Conservation (phyloP, 2,888 invertebrate species). For the Hypomecis atomaria region DNA sequence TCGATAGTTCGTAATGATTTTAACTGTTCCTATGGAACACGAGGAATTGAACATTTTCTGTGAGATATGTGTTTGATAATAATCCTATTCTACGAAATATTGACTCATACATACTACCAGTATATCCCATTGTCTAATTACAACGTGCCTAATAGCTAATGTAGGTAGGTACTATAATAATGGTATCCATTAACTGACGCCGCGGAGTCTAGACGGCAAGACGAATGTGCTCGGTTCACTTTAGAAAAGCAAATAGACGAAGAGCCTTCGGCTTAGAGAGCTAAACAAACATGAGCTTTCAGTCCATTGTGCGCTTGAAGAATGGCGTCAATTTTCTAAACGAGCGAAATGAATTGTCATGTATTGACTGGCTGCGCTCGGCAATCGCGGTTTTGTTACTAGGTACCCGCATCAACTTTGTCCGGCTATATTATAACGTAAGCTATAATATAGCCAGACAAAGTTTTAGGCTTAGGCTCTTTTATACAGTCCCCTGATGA, state of each 20-base stretch:
- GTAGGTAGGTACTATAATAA: conserved; percentile 25
- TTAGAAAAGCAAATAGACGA: conserved; percentile 34
- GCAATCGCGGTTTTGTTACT: too few species aligned
- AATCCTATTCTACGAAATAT: background rate
- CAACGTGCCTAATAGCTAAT: conserved; percentile 18
- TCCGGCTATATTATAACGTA: too few species aligned
- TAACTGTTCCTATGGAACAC: too few species aligned
- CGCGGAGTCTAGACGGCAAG: conserved; percentile 36
- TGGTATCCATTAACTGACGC: conserved; percentile 35
- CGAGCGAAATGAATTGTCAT: background rate
- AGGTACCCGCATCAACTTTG: too few species aligned
- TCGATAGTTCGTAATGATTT: too few species aligned
- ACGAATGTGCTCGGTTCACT: conserved; percentile 24
- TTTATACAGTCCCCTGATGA: too few species aligned
- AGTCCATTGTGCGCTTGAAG: background rate
- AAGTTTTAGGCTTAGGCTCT: too few species aligned
- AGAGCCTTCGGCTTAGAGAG: conserved; percentile 7
- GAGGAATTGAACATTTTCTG: background rate
- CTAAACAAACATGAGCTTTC: background rate
- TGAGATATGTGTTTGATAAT: background rate
- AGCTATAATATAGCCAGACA: too few species aligned
- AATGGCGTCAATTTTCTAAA: conserved; percentile 2
- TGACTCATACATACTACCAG: background rate
- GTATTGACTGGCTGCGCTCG: background rate
- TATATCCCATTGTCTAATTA: conserved; percentile 13